These are phyloP conservation scores for Agrypnia vestita DNA, from an alignment of 1,140 invertebrate genomes.

Conservation along the genomic window DNA sequence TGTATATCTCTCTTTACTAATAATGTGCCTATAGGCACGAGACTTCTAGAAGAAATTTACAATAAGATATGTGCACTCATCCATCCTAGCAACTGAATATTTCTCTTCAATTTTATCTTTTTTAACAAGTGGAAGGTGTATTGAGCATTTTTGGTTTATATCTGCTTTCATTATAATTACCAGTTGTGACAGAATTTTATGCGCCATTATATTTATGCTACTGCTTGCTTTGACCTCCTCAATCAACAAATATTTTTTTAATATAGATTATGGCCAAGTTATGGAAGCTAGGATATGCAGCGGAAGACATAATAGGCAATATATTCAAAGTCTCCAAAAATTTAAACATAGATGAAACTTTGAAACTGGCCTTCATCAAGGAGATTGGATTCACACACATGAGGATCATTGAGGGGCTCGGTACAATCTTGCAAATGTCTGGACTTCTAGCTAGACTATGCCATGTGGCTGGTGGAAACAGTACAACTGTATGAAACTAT, in stretches of 20 bases:
- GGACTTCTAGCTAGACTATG: conserved; percentile 91
- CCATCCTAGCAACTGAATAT: too few species aligned
- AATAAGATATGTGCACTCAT: too few species aligned
- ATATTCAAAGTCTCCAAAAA: conserved; percentile 95
- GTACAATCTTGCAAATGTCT: conserved; percentile 91
- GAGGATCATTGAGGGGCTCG: conserved; percentile 91
- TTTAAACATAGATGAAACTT: conserved; percentile 84
- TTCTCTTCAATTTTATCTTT: too few species aligned
- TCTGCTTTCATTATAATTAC: too few species aligned
- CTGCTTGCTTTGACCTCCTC: too few species aligned
- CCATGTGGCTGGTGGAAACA: conserved; percentile 61
- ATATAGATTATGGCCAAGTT: conserved; percentile 86
- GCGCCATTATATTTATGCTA: too few species aligned
- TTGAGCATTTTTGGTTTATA: too few species aligned
- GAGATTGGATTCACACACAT: conserved; percentile 95
- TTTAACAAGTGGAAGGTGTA: too few species aligned
- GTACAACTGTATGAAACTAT: background rate
- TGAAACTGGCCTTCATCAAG: conserved; percentile 93
- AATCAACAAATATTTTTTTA: background rate
- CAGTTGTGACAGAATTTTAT: too few species aligned
- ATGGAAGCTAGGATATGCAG: conserved; percentile 94
- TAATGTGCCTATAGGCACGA: too few species aligned
- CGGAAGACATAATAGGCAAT: conserved; percentile 97
- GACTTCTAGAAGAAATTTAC: too few species aligned
- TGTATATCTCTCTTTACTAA: too few species aligned